Evolutionary conservation across 2,797 vertebrate species (phyloP).

Genomic region (Coranthus polyacanthus): DNA sequence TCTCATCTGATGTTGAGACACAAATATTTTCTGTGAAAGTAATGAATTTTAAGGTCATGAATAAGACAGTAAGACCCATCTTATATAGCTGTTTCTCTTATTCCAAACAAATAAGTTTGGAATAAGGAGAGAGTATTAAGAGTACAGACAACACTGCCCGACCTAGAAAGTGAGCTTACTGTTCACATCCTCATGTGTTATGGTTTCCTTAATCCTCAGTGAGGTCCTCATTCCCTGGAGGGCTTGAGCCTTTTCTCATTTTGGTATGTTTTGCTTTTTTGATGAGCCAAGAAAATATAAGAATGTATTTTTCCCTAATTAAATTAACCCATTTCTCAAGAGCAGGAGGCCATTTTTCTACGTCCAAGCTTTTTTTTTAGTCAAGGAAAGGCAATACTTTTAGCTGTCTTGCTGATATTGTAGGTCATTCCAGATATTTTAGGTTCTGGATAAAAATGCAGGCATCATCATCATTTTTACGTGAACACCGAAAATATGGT

Average conservation of each 20-base stretch:
- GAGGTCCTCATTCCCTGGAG: slow-evolving; percentile 5
- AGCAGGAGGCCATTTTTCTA: not conserved
- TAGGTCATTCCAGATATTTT: not conserved
- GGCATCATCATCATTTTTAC: not conserved
- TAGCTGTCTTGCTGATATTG: not conserved
- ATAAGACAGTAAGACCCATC: too few species aligned
- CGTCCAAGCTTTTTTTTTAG: too few species aligned
- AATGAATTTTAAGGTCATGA: too few species aligned
- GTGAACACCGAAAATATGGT: not conserved
- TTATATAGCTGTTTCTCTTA: not conserved
- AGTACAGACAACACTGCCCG: not conserved
- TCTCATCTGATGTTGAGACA: not conserved
- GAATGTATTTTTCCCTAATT: slow-evolving; percentile 2
- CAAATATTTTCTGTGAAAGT: too few species aligned
- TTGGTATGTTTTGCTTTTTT: slow-evolving; percentile 19
- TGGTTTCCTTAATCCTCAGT: slow-evolving; percentile 32
- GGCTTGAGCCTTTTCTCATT: slow-evolving; percentile 23
- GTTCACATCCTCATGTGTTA: slow-evolving; percentile 34
- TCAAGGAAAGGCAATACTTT: slow-evolving; percentile 10
- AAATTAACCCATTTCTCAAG: slow-evolving; percentile 21
- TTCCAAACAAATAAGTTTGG: slow-evolving; percentile 9
- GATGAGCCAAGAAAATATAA: slow-evolving; percentile 28
- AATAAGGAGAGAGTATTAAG: slow-evolving; percentile 16
- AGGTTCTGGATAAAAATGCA: not conserved
- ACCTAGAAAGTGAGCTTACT: slow-evolving; percentile 12